Base-by-base conservation (phyloP, 2,797 vertebrate genomes). In the Percopsis omiscomaycus region DNA sequence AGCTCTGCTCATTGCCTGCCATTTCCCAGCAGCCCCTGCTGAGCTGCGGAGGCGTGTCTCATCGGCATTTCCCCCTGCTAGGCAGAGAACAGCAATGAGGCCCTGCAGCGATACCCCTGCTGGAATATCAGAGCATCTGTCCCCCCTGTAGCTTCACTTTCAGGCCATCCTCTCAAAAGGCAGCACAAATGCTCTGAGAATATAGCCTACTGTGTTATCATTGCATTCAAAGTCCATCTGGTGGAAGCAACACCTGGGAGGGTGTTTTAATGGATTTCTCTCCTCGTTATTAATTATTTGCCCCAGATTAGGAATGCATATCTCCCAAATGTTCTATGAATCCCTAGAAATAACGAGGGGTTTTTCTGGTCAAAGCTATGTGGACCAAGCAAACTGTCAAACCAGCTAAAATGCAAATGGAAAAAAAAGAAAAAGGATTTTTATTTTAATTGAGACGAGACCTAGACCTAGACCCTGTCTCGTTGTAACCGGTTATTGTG, bases 41-140 rank as follows among this genome's bases (percentile, higher is more conserved):
- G 84, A 44, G 82, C 69, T 16, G 68, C 22, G 62, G 71, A 60
- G 86, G 85, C 80, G 74, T 77, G 84, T 85, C 83, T 86, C 76
- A 59, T 74, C 68, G 60, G n/a, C 78, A 58, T 71, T 45, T 76
- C 79, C 75, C 68, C 82, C 84, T 3, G 69, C 80, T 16, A 55
- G 80, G 77, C 79, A 46, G 64, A 61, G 80, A 85, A 68, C 77
- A 77, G 69, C 83, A 76, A 55, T 0, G 70, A 57, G 71, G 69
- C 84, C 88, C 88, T 3, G 50, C 79, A 74, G 89, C 79, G 71
- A 75, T 4, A 73, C 78, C 77, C 78, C 83, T 73, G 71, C 84
- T 78, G 83, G 74, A 88, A 81, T 82, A 82, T 86, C 83, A 86
- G 78, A 89, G 83, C 86, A 89, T 86, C 85, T 82, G 64, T 60